Percentiles rank a stretch among this genome's conserved stretches.
Conservation (phyloP, 2,113 vertebrate species). For the Charadrius vociferus region DNA sequence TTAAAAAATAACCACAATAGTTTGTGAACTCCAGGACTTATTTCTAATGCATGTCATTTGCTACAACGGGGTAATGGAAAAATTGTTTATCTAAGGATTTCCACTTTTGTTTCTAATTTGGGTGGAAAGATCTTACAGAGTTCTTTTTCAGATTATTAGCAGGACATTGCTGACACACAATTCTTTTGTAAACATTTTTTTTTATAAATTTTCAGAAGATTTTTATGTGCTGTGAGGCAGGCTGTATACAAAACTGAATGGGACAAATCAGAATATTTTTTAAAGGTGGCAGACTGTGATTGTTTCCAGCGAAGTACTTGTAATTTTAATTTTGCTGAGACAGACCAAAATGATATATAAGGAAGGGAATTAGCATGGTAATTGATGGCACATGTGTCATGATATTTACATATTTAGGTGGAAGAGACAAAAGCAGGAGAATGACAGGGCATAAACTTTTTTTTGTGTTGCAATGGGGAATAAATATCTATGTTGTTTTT, state of each 20-base stretch:
- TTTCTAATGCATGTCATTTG: not conserved
- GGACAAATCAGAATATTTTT: not conserved
- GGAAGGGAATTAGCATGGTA: not conserved
- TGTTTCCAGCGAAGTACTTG: not conserved
- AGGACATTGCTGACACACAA: not conserved
- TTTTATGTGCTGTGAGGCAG: not conserved
- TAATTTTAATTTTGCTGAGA: not conserved
- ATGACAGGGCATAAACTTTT: too few relatives aligned
- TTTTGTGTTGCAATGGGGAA: not conserved
- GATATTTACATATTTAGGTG: too few relatives aligned
- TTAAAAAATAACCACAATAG: not conserved
- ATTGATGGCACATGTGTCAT: too few relatives aligned
- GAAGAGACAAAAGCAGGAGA: too few relatives aligned
- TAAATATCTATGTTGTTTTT: not conserved
- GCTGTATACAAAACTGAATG: not conserved
- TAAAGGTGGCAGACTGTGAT: not conserved
- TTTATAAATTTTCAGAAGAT: not conserved
- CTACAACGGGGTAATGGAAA: not conserved
- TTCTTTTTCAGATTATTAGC: not conserved
- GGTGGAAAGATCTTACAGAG: not conserved
- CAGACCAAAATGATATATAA: not conserved
- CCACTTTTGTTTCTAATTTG: not conserved
- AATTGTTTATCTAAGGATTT: not conserved
- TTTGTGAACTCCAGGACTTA: not conserved
- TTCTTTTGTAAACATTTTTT: not conserved